Evolutionary conservation across 2,888 invertebrate genomes (phyloP).

Genomic region (Nomada flava): DNA sequence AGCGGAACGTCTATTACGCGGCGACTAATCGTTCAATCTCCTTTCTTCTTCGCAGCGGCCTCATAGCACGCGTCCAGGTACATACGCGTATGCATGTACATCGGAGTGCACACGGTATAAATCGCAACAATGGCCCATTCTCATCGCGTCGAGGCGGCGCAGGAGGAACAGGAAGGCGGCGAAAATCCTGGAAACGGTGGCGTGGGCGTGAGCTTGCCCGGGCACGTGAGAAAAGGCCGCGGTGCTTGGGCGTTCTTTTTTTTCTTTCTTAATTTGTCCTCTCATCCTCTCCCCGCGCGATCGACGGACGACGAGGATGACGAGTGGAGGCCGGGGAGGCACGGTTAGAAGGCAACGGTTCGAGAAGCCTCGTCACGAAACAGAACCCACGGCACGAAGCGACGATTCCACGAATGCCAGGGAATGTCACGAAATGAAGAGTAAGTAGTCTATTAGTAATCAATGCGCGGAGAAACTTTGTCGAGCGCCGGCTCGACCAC

Average conservation of each 20-base stretch:
- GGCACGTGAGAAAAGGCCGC: conserved; percentile 52
- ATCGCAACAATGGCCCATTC: conserved; percentile 41
- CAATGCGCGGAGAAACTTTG: conserved; percentile 71
- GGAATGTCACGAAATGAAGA: conserved; percentile 71
- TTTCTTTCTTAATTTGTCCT: neutral
- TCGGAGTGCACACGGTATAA: neutral
- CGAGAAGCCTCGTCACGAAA: conserved; percentile 37
- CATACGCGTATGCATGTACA: neutral
- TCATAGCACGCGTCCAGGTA: conserved; percentile 5
- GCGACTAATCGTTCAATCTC: conserved; percentile 25
- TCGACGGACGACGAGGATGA: too few species aligned
- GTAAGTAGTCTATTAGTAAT: conserved; percentile 74
- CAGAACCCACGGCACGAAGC: conserved; percentile 51
- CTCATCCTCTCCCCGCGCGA: too few species aligned
- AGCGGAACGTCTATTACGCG: conserved; percentile 3
- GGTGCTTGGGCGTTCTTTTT: conserved; percentile 23
- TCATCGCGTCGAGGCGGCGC: conserved; percentile 28
- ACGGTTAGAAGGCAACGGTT: neutral
- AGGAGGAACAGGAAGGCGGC: conserved; percentile 43
- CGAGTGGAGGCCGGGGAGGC: neutral
- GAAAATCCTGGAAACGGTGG: conserved; percentile 45
- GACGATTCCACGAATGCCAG: conserved; percentile 60
- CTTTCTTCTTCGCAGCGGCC: neutral
- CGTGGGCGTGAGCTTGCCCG: conserved; percentile 34
- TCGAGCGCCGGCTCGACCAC: conserved; percentile 54